Evolutionary conservation across 2,888 invertebrate species (phyloP).

Genomic region (Tachystola acroxantha): DNA sequence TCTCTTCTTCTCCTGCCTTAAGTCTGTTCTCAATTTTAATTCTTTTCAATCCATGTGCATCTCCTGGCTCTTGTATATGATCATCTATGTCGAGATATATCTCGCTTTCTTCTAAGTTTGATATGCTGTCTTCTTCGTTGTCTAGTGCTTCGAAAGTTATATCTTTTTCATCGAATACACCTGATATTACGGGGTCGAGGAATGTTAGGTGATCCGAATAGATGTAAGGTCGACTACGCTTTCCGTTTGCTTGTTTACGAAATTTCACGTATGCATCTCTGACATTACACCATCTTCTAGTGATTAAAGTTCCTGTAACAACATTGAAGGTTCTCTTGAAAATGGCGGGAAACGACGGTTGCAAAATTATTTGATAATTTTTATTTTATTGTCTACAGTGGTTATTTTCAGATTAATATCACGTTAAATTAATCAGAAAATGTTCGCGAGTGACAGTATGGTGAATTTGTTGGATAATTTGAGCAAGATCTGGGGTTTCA

Average conservation of each 20-base stretch:
- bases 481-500: too few species aligned
- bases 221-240: slow-evolving; percentile 32
- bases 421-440: too few species aligned
- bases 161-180: slow-evolving; percentile 21
- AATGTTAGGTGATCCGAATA: slow-evolving; percentile 40
- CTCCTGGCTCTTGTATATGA: too few species aligned
- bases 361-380: too few species aligned
- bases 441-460: too few species aligned
- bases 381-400: too few species aligned
- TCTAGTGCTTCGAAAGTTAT: background rate
- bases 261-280: slow-evolving; percentile 39
- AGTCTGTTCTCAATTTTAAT: slow-evolving; percentile 14
- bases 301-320: slow-evolving; percentile 28
- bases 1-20: slow-evolving; percentile 14
- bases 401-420: too few species aligned
- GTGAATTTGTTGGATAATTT: too few species aligned
- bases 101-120: background rate
- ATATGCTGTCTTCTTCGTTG: background rate
- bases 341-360: too few species aligned
- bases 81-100: slow-evolving; percentile 2
- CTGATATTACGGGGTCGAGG: slow-evolving; percentile 25
- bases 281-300: slow-evolving; percentile 42
- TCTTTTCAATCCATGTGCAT: slow-evolving; percentile 10
- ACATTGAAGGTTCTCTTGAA: too few species aligned
- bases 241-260: slow-evolving; percentile 18